Percentiles rank a stretch among this genome's conserved stretches.
These are phyloP conservation scores for Sterrhoptilus dennistouni DNA, from an alignment of 2,113 vertebrate species.

Conservation along the genomic window DNA sequence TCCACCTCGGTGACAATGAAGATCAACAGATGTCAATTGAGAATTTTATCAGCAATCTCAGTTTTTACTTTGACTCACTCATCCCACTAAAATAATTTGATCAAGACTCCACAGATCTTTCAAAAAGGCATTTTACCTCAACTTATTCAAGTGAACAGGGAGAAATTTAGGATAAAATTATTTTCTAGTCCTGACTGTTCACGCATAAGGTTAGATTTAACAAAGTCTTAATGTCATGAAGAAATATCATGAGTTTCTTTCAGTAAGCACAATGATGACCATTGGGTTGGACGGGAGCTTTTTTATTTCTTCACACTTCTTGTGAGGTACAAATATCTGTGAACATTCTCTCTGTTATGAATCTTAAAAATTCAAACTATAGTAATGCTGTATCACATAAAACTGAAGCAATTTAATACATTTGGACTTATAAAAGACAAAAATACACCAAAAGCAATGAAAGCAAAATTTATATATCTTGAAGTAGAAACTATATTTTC, in stretches of 20 bases:
- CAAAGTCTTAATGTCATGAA: not conserved
- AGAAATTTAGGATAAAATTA: not conserved
- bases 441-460: not conserved
- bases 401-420: not conserved
- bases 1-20: accelerated
- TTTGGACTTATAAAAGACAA: not conserved
- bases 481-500: not conserved
- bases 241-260: not conserved
- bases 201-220: not conserved
- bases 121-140: not conserved
- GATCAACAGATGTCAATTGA: not conserved
- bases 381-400: not conserved
- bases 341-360: not conserved
- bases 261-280: not conserved
- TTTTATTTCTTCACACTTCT: not conserved
- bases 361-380: not conserved
- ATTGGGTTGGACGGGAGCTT: not conserved
- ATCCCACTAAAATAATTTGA: not conserved
- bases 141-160: not conserved
- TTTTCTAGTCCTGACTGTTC: not conserved
- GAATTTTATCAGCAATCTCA: not conserved
- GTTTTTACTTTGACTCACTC: not conserved
- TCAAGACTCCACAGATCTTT: not conserved
- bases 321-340: not conserved
- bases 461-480: not conserved